Evolutionary conservation across 2,113 vertebrate species (phyloP), one percentile per base, ranked within the genome.

Genomic region (Ceyx melanurus): DNA sequence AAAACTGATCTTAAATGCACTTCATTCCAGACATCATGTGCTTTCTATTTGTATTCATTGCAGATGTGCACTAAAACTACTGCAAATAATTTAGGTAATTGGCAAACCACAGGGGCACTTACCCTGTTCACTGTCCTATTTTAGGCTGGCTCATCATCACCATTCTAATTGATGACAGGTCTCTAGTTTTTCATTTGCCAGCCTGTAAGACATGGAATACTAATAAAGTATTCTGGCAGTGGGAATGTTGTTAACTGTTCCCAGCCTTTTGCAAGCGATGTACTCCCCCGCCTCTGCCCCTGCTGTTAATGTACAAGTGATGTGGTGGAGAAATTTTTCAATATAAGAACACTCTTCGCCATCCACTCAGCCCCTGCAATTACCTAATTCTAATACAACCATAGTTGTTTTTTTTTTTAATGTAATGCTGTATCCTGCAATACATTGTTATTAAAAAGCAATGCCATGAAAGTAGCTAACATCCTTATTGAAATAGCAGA

Each of bases 41-140:
- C 87, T 97, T 94, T 93, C 76, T 96, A 98, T 98, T 97, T 98
- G 97, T 96, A 97, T 97, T 97, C 97, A 86, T 88, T 95, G 96
- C 95, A 90, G 95, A 95, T 90, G 86, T 94, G 91, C 88, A 68
- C 90, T 97, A 96, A 97, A 97, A 97, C 94, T 96, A 97, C 94
- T n/a, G 94, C 93, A 93, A 97, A 98, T 97, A 97, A 98, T 98
- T 97, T 97, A 97, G 96, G 96, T 97, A 98, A 98, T 97, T 98
- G 97, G 96, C 96, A 97, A 98, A 96, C 97, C 97, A 96, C 97
- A 96, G 97, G 97, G 96, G 93, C 94, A 96, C 96, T 98, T 97
- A 95, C 90, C 90, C 88, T 94, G 94, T 95, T 97, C 97, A 95
- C 95, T 96, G 97, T 96, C 97, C 96, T 97, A 93, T 97, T 97